phyloP scores from a whole-genome alignment of 2,797 vertebrate species.

The Myoxocephalus aenaeus region DNA sequence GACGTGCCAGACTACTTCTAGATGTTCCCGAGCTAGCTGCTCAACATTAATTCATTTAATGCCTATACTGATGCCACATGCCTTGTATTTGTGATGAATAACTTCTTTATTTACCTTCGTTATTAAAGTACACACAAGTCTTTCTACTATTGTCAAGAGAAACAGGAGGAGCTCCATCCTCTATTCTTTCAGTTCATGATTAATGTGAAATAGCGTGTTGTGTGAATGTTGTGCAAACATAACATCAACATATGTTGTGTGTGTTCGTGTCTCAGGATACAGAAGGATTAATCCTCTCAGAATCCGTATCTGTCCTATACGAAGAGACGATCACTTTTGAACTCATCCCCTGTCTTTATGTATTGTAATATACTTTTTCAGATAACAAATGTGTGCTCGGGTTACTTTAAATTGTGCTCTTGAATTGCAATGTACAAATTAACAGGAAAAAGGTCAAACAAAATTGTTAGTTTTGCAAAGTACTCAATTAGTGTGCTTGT shows the following conservation, averaged over 20 bases:
- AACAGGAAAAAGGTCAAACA: no score
- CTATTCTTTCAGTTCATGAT: slow-evolving; percentile 7
- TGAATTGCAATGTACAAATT: no score
- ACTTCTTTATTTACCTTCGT: not conserved
- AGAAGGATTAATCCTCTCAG: not conserved
- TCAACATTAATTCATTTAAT: not conserved
- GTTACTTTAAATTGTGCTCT: no score
- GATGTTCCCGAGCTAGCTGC: not conserved
- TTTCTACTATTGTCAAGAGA: not conserved
- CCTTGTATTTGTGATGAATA: not conserved
- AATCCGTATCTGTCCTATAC: not conserved
- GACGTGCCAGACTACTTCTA: not conserved
- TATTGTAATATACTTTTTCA: no score
- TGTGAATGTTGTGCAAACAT: slow-evolving; percentile 2
- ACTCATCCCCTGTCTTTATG: no score
- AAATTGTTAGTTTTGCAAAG: no score
- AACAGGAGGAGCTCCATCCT: not conserved
- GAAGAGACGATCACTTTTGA: no score
- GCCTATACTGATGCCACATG: not conserved
- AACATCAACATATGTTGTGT: slow-evolving; percentile 10
- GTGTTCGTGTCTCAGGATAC: not conserved
- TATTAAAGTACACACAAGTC: slow-evolving; percentile 2
- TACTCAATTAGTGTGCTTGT: no score
- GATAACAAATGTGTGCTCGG: no score
- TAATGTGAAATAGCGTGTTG: not conserved